Conservation (phyloP, 64 coral and sea anemone genomes). For the Pachyseris speciosa region DNA sequence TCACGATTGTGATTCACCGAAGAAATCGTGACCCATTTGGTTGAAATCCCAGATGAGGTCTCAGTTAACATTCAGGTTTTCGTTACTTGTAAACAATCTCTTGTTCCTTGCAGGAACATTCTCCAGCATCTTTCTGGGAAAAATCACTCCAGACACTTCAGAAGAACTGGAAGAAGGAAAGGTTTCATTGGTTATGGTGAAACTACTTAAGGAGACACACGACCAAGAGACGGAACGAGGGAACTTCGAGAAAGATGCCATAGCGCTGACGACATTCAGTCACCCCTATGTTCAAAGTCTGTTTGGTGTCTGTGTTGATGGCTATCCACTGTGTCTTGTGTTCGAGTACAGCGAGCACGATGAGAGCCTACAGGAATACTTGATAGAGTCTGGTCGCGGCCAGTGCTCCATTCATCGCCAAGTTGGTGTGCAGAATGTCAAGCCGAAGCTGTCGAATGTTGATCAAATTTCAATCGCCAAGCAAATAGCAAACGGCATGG, state of each 20-base stretch:
- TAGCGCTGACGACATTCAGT: conserved; percentile 66
- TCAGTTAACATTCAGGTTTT: no score
- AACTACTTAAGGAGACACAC: conserved; percentile 74
- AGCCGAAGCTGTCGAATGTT: conserved; percentile 75
- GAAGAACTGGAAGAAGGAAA: conserved; percentile 46
- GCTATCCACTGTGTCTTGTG: conserved; percentile 78
- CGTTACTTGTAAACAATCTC: background rate
- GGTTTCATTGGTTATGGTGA: conserved; percentile 75
- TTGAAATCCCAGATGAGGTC: no score
- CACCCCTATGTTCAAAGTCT: conserved; percentile 87
- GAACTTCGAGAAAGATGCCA: conserved; percentile 82
- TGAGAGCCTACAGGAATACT: conserved; percentile 73
- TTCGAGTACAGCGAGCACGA: conserved; percentile 81
- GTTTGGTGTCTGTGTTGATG: conserved; percentile 80
- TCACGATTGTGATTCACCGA: no score
- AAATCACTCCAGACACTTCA: conserved; percentile 46
- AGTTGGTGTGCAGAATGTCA: conserved; percentile 50
- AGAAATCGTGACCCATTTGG: no score
- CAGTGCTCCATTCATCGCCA: conserved; percentile 64
- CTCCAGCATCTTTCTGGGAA: conserved; percentile 65
- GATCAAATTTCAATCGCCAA: conserved; percentile 92
- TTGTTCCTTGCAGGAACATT: conserved; percentile 55
- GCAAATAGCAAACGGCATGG: conserved; percentile 93
- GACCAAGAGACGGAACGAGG: conserved; percentile 47
- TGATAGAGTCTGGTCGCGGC: conserved; percentile 75